Base-by-base conservation (phyloP, 2,888 invertebrate species). In the Masnerella sp. region DNA sequence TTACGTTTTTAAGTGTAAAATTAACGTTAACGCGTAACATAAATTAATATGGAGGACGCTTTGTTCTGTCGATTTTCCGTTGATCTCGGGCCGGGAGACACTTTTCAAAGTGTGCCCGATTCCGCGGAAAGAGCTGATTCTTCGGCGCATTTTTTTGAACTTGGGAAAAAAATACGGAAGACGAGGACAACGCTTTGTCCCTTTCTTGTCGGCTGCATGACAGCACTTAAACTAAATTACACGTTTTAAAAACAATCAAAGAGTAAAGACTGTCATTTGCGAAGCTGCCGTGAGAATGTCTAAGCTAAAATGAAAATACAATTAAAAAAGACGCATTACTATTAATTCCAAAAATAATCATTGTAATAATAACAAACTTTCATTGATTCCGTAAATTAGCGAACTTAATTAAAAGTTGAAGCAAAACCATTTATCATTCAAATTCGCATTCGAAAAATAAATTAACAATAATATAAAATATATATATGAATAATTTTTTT, bases 1-100 rank as follows among this genome's bases (percentile, higher is more conserved):
- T 64, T 59, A 61, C 58, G 17, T 25, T 79, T 77, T 74, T 72
- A 79, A 74, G 74, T 76, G 80, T 81, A 80, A 78, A 76, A 79
- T 65, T 81, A 81, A 78, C 81, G 76, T 83, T 80, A 83, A 81
- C 77, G 80, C 25, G 36, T 20, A 54, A 15, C 34, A 40, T 18
- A 56, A 49, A 47, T 20, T 36, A 32, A 32, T n/a, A n/a, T n/a
- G n/a, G n/a, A n/a, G n/a, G n/a, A n/a, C n/a, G n/a, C n/a, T n/a
- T n/a, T n/a, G n/a, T n/a, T n/a, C n/a, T n/a, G n/a, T n/a, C n/a
- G n/a, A n/a, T n/a, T n/a, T n/a, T n/a, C n/a, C n/a, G n/a, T n/a
- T n/a, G n/a, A n/a, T n/a, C 11, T 22, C 20, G n/a, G 43, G 43
- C 22, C 12, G 9, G n/a, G 40, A 45, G 17, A 58, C 43, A 61